phyloP scores from a whole-genome alignment of 2,888 invertebrate genomes.

The Drosophila hawaiiensis region DNA sequence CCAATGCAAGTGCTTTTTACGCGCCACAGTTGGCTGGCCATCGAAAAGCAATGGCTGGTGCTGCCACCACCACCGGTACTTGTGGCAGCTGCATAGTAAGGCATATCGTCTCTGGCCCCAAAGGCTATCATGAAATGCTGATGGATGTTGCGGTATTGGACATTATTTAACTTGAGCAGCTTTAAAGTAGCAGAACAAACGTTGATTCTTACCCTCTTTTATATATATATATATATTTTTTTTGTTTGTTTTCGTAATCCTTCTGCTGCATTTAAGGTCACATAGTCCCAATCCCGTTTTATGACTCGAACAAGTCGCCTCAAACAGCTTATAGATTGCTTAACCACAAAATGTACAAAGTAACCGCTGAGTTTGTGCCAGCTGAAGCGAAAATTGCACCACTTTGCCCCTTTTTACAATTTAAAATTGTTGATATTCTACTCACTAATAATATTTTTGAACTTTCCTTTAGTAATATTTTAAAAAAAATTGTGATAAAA shows the following conservation, averaged over 20 bases:
- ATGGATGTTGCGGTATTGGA: slow-evolving; percentile 64
- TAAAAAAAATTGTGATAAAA: background rate
- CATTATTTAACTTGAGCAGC: slow-evolving; percentile 50
- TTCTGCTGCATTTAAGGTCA: slow-evolving; percentile 27
- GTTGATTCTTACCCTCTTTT: background rate
- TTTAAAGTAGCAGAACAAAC: slow-evolving; percentile 35
- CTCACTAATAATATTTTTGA: background rate
- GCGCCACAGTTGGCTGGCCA: slow-evolving; percentile 59
- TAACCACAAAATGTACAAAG: slow-evolving; percentile 35
- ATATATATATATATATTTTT: slow-evolving; percentile 1
- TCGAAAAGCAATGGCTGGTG: slow-evolving; percentile 32
- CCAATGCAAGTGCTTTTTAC: slow-evolving; percentile 73
- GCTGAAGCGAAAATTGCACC: slow-evolving; percentile 12
- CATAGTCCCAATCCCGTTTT: slow-evolving; percentile 43
- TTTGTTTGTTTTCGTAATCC: slow-evolving; percentile 39
- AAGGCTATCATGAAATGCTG: slow-evolving; percentile 68
- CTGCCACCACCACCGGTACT: background rate
- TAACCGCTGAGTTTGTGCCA: background rate
- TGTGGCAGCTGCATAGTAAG: slow-evolving; percentile 51
- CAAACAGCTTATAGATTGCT: slow-evolving; percentile 19
- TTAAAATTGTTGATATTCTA: background rate
- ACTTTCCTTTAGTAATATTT: background rate
- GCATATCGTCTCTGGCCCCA: slow-evolving; percentile 48
- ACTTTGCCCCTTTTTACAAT: slow-evolving; percentile 40
- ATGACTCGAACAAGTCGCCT: slow-evolving; percentile 19